phyloP scores from a whole-genome alignment of 1,140 invertebrate species.

The Drosophila nikananu region DNA sequence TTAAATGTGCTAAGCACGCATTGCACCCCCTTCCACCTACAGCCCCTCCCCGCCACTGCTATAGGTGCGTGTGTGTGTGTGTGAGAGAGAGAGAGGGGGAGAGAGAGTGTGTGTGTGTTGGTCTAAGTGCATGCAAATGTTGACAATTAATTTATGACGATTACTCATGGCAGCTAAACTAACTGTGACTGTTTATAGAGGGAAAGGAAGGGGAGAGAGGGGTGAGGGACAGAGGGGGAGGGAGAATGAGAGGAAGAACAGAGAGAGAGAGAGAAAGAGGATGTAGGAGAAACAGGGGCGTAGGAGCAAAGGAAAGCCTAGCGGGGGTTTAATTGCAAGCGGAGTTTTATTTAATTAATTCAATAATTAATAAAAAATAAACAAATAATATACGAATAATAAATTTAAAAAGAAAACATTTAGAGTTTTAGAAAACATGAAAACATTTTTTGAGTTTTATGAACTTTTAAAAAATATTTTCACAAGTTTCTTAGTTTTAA shows the following conservation, averaged over 20 bases:
- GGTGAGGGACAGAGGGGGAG: background rate
- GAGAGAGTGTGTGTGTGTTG: slow-evolving; percentile 26
- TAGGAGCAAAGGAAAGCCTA: too few relatives aligned
- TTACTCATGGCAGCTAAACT: slow-evolving; percentile 83
- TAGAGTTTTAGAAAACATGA: too few relatives aligned
- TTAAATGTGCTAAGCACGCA: slow-evolving; percentile 50
- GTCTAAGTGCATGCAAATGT: slow-evolving; percentile 81
- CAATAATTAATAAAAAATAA: too few relatives aligned
- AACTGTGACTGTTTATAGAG: slow-evolving; percentile 64
- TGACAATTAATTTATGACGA: slow-evolving; percentile 84
- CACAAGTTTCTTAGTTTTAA: too few relatives aligned
- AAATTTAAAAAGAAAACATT: too few relatives aligned
- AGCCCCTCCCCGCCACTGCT: background rate
- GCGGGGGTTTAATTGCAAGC: slow-evolving; percentile 9
- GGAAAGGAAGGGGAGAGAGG: background rate
- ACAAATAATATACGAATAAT: too few relatives aligned
- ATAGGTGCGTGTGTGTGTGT: slow-evolving; percentile 15
- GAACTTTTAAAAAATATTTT: too few relatives aligned
- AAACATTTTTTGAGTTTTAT: too few relatives aligned
- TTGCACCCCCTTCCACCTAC: background rate
- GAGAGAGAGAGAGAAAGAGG: background rate
- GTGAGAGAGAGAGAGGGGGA: too few relatives aligned
- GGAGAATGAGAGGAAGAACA: background rate
- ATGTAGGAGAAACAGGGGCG: background rate
- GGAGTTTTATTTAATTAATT: background rate